These are phyloP conservation scores for Phragmatobia fuliginosa DNA, from an alignment of 2,888 invertebrate genomes.

Conservation along the genomic window DNA sequence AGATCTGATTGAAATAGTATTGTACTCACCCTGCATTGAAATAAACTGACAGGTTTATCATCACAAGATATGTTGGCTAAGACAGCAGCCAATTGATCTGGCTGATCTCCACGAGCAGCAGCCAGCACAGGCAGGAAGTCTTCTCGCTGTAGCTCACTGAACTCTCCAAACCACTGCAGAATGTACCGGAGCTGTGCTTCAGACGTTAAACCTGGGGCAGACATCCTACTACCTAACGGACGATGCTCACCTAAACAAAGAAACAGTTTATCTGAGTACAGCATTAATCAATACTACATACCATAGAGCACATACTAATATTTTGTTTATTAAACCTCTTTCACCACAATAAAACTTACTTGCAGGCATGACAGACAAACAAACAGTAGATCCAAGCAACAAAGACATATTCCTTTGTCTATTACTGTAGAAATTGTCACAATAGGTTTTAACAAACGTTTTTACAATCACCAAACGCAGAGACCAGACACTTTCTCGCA, in stretches of 20 bases:
- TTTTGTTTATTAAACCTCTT: background rate
- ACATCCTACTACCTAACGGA: slow-evolving; percentile 79
- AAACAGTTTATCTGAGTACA: background rate
- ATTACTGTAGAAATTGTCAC: slow-evolving; percentile 26
- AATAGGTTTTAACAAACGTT: slow-evolving; percentile 25
- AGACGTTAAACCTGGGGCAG: slow-evolving; percentile 85
- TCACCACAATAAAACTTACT: slow-evolving; percentile 58
- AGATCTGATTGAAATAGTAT: background rate
- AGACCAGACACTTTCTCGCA: slow-evolving; percentile 58
- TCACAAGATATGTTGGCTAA: slow-evolving; percentile 89
- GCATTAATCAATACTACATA: background rate
- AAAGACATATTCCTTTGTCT: slow-evolving; percentile 58
- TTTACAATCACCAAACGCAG: slow-evolving; percentile 21
- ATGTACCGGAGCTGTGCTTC: slow-evolving; percentile 93
- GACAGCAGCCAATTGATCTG: slow-evolving; percentile 91
- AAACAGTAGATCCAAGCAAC: slow-evolving; percentile 69
- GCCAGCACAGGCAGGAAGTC: slow-evolving; percentile 93
- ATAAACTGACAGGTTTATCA: slow-evolving; percentile 93
- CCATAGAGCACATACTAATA: background rate
- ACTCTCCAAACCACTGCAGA: slow-evolving; percentile 95
- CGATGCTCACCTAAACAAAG: slow-evolving; percentile 61
- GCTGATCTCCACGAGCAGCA: slow-evolving; percentile 86
- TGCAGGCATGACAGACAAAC: slow-evolving; percentile 67
- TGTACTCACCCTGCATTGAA: slow-evolving; percentile 92
- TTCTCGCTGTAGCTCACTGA: slow-evolving; percentile 94